phyloP scores from a whole-genome alignment of 2,888 invertebrate genomes.

The Parelbella ahira region DNA sequence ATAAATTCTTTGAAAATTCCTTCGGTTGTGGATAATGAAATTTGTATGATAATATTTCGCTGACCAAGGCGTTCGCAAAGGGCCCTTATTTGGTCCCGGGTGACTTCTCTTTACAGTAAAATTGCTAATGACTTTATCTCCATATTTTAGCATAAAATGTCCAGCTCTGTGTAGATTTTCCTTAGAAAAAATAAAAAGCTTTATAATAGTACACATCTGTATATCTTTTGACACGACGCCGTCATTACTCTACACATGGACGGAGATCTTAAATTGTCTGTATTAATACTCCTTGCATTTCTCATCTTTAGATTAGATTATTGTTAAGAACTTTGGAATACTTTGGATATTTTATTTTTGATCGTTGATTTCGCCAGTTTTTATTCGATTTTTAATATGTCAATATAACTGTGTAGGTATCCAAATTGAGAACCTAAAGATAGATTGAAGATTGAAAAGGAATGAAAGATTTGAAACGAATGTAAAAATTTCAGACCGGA shows the following conservation, averaged over 20 bases:
- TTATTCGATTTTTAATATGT: no score
- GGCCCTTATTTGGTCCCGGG: constrained; percentile 43
- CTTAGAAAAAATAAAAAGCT: constrained; percentile 48
- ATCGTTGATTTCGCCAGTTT: no score
- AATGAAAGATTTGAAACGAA: no score
- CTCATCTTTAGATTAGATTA: constrained; percentile 32
- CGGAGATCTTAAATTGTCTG: constrained; percentile 37
- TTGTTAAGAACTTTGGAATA: neutral
- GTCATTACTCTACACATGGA: constrained; percentile 60
- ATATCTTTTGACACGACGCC: constrained; percentile 61
- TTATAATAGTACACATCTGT: constrained; percentile 64
- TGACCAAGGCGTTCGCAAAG: constrained; percentile 52
- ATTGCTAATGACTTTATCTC: constrained; percentile 74
- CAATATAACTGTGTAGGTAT: no score
- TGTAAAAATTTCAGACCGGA: no score
- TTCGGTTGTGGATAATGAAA: constrained; percentile 36
- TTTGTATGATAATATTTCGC: constrained; percentile 48
- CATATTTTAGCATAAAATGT: constrained; percentile 76
- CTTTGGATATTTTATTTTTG: no score
- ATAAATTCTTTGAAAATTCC: constrained; percentile 34
- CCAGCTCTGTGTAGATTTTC: constrained; percentile 58
- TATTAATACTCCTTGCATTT: constrained; percentile 42
- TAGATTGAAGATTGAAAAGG: no score
- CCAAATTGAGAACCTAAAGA: no score
- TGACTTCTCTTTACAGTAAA: constrained; percentile 65